Conservation (phyloP, 1,140 invertebrate genomes). For the Nylanderia fulva region DNA sequence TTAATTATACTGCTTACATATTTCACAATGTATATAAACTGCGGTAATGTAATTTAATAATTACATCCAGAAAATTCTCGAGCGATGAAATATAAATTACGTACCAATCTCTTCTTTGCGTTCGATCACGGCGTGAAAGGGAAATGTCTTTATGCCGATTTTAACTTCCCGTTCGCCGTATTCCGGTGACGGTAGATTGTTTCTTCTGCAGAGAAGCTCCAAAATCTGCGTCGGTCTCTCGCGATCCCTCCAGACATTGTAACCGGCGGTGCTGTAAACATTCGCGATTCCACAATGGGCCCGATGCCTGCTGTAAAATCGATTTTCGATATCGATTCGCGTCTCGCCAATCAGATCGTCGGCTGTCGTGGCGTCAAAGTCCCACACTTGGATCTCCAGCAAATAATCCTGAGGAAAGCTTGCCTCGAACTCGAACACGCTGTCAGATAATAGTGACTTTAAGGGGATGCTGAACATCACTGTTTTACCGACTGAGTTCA, state of each 20-base stretch:
- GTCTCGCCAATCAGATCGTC: conserved; percentile 96
- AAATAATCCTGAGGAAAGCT: conserved; percentile 91
- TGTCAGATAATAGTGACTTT: conserved; percentile 76
- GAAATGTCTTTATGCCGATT: conserved; percentile 60
- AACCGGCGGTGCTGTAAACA: conserved; percentile 90
- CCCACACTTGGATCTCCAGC: conserved; percentile 91
- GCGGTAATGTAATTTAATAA: neutral
- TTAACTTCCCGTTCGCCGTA: conserved; percentile 72
- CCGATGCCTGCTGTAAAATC: conserved; percentile 92
- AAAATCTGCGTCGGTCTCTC: conserved; percentile 92
- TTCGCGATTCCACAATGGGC: conserved; percentile 91
- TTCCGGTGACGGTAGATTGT: conserved; percentile 87
- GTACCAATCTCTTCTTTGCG: neutral
- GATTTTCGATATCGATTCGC: conserved; percentile 94
- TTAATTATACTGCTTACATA: neutral
- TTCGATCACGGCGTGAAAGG: conserved; percentile 13
- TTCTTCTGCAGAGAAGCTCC: conserved; percentile 89
- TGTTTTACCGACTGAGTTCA: no score
- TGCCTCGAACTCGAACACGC: conserved; percentile 92
- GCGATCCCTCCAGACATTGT: conserved; percentile 92
- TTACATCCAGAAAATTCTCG: neutral
- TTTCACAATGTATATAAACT: neutral
- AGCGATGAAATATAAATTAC: conserved; percentile 34
- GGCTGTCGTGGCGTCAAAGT: conserved; percentile 89
- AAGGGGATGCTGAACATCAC: no score